These are phyloP conservation scores for Entomobrya proxima DNA, from an alignment of 2,888 invertebrate species.

Conservation along the genomic window DNA sequence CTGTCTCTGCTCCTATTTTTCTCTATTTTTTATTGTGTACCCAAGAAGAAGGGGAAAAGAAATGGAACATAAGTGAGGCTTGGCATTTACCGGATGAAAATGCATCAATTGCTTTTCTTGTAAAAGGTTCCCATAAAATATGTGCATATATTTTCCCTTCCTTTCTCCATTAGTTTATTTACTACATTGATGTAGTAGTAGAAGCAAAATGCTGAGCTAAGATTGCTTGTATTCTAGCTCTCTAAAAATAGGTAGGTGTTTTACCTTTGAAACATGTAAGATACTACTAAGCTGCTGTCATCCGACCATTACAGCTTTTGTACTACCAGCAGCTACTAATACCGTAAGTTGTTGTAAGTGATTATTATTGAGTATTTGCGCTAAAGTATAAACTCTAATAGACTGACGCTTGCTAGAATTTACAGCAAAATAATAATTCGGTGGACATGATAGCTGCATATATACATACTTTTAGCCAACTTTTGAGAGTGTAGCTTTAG, in stretches of 20 bases:
- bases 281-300: too few species aligned
- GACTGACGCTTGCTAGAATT: too few species aligned
- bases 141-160: not conserved
- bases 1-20: not conserved
- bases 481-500: constrained; percentile 11
- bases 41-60: not conserved
- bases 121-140: constrained; percentile 26
- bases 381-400: too few species aligned
- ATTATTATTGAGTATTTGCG: too few species aligned
- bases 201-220: not conserved
- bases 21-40: not conserved
- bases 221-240: not conserved
- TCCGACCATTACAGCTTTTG: too few species aligned
- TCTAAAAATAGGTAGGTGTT: too few species aligned
- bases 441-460: constrained; percentile 1
- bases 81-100: constrained; percentile 36
- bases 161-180: not conserved
- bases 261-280: too few species aligned
- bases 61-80: constrained; percentile 20
- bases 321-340: too few species aligned
- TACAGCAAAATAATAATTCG: not conserved
- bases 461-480: constrained; percentile 19
- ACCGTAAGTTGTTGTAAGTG: too few species aligned
- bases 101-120: constrained; percentile 29
- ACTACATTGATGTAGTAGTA: not conserved